A percentile compares a stretch with the other conserved stretches of the same genome.
Evolutionary conservation across 2,113 vertebrate species (phyloP).

Genomic region (Pseudorhombus dupliciocellatus): DNA sequence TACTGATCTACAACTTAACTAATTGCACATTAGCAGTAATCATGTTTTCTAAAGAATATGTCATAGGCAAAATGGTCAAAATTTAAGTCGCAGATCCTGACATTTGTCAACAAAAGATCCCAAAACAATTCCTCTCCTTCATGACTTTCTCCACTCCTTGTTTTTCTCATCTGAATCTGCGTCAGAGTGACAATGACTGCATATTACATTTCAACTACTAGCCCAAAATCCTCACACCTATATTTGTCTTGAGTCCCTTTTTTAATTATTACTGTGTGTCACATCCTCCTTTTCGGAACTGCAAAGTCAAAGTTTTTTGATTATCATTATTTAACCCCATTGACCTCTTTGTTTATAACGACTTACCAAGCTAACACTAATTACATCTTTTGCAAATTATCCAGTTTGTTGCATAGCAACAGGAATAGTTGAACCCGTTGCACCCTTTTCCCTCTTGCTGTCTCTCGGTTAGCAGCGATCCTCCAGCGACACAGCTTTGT

Average conservation of each 20-base stretch:
- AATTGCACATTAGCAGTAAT: background rate
- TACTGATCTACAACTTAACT: background rate
- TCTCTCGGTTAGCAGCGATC: slow-evolving; percentile 18
- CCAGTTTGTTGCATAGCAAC: slow-evolving; percentile 65
- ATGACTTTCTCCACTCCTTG: background rate
- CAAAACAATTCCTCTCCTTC: background rate
- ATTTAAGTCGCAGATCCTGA: too few relatives aligned
- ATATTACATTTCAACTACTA: slow-evolving; percentile 12
- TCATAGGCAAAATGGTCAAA: too few relatives aligned
- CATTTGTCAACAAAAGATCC: too few relatives aligned
- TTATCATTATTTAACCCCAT: slow-evolving; percentile 59
- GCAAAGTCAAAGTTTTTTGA: slow-evolving; percentile 53
- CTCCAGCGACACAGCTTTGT: slow-evolving; percentile 30
- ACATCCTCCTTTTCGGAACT: background rate
- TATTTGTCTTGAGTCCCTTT: too few relatives aligned
- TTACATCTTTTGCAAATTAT: slow-evolving; percentile 65
- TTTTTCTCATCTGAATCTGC: too few relatives aligned
- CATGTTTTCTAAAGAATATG: too few relatives aligned
- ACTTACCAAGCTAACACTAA: slow-evolving; percentile 59
- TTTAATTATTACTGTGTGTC: too few relatives aligned
- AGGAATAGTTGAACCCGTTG: slow-evolving; percentile 54
- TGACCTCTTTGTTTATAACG: slow-evolving; percentile 52
- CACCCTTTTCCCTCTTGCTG: slow-evolving; percentile 38
- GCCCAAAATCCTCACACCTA: too few relatives aligned
- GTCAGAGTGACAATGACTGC: background rate